These are phyloP conservation scores for Trachelus stipa DNA, from an alignment of 2,888 invertebrate genomes.

Conservation along the genomic window DNA sequence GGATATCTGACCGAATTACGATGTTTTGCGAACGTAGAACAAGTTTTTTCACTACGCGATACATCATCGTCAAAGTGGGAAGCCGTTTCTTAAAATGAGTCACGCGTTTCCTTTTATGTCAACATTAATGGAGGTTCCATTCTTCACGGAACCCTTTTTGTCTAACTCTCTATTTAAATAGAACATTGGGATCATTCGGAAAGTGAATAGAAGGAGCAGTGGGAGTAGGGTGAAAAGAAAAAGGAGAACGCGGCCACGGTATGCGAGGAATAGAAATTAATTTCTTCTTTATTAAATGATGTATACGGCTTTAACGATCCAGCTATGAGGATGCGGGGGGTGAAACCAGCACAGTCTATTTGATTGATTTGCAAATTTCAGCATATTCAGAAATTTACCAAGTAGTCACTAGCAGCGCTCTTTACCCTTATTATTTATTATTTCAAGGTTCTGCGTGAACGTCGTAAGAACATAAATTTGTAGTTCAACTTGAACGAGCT, in stretches of 20 bases:
- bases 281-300: not conserved
- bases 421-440: not conserved
- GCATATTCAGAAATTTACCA: not conserved
- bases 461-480: not conserved
- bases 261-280: not conserved
- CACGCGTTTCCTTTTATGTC: conserved; percentile 1
- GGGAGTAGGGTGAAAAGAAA: not conserved
- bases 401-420: not conserved
- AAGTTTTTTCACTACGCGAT: not conserved
- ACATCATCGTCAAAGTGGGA: not conserved
- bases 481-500: not conserved
- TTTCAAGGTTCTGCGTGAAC: conserved; percentile 15
- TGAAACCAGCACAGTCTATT: not conserved
- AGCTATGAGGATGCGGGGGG: not conserved
- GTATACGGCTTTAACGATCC: not conserved
- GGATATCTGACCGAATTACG: not conserved
- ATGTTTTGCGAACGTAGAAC: not conserved
- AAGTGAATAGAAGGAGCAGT: not conserved
- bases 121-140: not conserved
- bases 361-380: not conserved
- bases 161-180: not conserved
- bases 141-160: not conserved
- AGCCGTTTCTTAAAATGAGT: not conserved
- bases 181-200: not conserved
- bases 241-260: not conserved